These are phyloP conservation scores for Dolichopus griseipennis DNA, from an alignment of 2,888 invertebrate genomes.

Conservation along the genomic window DNA sequence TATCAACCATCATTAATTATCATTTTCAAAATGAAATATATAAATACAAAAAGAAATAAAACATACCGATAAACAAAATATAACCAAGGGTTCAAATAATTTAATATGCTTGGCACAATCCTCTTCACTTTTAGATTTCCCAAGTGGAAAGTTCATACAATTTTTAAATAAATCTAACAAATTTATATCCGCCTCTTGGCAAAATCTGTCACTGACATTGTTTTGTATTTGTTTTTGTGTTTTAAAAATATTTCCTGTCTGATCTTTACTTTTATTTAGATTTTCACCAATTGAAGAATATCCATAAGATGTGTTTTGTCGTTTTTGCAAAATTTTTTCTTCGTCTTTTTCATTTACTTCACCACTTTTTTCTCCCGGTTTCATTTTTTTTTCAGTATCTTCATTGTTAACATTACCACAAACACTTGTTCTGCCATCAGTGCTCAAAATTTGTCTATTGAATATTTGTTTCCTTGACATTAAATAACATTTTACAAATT, in stretches of 20 bases:
- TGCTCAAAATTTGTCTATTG: not conserved
- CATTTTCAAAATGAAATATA: too few species aligned
- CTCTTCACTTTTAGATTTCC: constrained; percentile 49
- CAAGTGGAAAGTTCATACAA: constrained; percentile 33
- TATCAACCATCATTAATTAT: too few species aligned
- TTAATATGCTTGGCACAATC: constrained; percentile 65
- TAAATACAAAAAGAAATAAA: not conserved
- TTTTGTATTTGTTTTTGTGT: constrained; percentile 8
- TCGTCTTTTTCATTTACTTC: not conserved
- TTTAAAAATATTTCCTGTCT: constrained; percentile 20
- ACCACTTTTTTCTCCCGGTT: too few species aligned
- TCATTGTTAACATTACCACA: not conserved
- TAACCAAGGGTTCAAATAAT: constrained; percentile 90
- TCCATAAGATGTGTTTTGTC: not conserved
- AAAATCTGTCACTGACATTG: not conserved
- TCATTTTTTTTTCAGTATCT: too few species aligned
- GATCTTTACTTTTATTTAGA: not conserved
- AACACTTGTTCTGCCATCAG: not conserved
- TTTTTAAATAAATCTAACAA: constrained; percentile 35
- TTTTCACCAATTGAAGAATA: not conserved
- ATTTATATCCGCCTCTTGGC: constrained; percentile 28
- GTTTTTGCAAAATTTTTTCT: not conserved
- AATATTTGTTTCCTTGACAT: constrained; percentile 23
- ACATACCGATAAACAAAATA: constrained; percentile 75
- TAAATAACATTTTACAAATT: constrained; percentile 32